phyloP scores from a whole-genome alignment of 2,113 vertebrate genomes.

The Lophura nycthemera region DNA sequence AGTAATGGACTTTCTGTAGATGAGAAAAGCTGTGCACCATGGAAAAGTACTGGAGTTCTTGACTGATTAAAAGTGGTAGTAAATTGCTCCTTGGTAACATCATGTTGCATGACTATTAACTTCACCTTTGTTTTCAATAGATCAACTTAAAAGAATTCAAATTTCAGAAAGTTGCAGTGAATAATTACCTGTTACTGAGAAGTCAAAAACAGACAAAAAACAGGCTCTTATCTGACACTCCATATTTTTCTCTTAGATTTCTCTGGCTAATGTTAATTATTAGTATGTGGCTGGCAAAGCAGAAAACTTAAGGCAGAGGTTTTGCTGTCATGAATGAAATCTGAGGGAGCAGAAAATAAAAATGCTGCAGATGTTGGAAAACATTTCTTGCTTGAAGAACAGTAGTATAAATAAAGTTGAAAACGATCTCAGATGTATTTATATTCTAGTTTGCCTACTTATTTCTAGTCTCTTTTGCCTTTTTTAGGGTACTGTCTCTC shows the following conservation, averaged over 20 bases:
- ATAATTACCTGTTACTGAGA: not conserved
- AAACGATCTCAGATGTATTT: not conserved
- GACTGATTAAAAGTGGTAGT: not conserved
- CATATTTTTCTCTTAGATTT: not conserved
- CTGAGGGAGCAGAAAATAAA: not conserved
- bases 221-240: not conserved
- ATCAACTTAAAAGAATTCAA: not conserved
- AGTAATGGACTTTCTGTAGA: not conserved
- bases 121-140: not conserved
- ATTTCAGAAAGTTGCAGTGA: not conserved
- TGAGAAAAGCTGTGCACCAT: not conserved
- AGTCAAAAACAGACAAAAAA: not conserved
- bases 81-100: not conserved
- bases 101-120: not conserved
- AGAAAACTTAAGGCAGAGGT: not conserved
- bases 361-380: rapidly evolving
- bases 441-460: not conserved
- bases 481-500: not conserved
- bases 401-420: not conserved
- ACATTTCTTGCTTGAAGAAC: not conserved
- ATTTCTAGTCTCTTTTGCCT: not conserved
- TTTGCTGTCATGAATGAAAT: not conserved
- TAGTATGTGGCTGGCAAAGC: not conserved
- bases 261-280: not conserved
- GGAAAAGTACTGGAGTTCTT: not conserved